Evolutionary conservation across 2,888 invertebrate genomes (phyloP), one percentile per base, ranked within the genome.

Genomic region (Phaedon cochleariae): DNA sequence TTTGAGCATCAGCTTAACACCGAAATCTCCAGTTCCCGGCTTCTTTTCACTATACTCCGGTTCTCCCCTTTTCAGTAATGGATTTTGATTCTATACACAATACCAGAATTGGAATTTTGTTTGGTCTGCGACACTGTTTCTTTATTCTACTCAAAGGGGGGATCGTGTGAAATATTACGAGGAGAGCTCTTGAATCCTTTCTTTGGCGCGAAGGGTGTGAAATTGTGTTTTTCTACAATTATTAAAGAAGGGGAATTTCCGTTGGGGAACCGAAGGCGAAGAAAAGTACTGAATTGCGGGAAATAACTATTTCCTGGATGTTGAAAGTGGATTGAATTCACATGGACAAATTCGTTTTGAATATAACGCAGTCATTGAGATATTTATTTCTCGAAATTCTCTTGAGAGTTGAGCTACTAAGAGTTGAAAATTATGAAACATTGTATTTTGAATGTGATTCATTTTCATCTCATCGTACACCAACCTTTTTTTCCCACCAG

Each of bases 61-160:
- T 10, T 26, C 45, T 41, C 57, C 66, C 74, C 75, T 74, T 72
- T 70, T 69, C 72, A 41, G 79, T 82, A 82, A 82, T 82, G 82
- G 82, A 82, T 82, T 82, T 82, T 82, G 81, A 82, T 83, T 81
- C 80, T 70, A 70, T 73, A 76, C 74, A 78, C 78, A 78, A 78
- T 77, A 62, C 75, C 69, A 62, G 73, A 73, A 77, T 76, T 77
- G 74, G 71, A 41, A 69, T 69, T 70, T 62, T 75, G 75, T 76
- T 78, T 74, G 76, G 75, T 76, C 75, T 74, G 73, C 71, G 70
- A 71, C 73, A 73, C 67, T 71, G 72, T 68, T 72, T 73, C 75
- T 74, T 77, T 74, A 74, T 76, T 74, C 75, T 73, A 73, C 65
- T 60, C 45, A 54, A 15, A 41, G 71, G 66, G 68, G 65, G 60